Percentiles rank a stretch among this genome's conserved stretches.
Evolutionary conservation across 2,888 invertebrate genomes (phyloP).

Genomic region (Tetropium fuscum): DNA sequence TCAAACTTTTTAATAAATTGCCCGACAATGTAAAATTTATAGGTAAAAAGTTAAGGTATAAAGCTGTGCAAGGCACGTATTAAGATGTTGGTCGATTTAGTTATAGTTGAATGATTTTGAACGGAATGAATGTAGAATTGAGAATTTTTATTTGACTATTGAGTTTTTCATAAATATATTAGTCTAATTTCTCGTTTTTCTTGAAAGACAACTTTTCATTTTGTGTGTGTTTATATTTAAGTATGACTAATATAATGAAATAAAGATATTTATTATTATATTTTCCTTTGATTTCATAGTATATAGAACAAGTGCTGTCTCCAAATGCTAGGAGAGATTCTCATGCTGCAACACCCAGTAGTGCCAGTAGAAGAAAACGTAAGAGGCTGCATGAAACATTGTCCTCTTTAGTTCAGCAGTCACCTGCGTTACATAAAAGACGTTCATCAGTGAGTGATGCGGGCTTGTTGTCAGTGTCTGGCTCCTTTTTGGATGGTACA

Average conservation of each 20-base stretch:
- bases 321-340: conserved; percentile 71
- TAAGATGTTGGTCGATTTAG: too few species aligned
- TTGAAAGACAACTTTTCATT: too few species aligned
- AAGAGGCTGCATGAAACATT: conserved; percentile 78
- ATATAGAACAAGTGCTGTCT: conserved; percentile 67
- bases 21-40: too few species aligned
- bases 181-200: too few species aligned
- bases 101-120: background rate
- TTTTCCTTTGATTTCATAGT: too few species aligned
- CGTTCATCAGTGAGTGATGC: conserved; percentile 90
- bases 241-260: too few species aligned
- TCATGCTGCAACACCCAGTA: conserved; percentile 66
- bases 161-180: too few species aligned
- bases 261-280: too few species aligned
- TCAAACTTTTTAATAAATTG: too few species aligned
- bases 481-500: conserved; percentile 91
- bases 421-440: conserved; percentile 78
- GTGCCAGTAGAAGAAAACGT: conserved; percentile 79
- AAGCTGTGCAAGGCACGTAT: too few species aligned
- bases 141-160: background rate
- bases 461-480: conserved; percentile 85
- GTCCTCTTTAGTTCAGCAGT: conserved; percentile 70
- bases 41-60: too few species aligned
- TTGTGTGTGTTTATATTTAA: too few species aligned
- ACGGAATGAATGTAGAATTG: background rate